These are phyloP conservation scores for Pitta sordida DNA, from an alignment of 2,113 vertebrate species.

Conservation along the genomic window DNA sequence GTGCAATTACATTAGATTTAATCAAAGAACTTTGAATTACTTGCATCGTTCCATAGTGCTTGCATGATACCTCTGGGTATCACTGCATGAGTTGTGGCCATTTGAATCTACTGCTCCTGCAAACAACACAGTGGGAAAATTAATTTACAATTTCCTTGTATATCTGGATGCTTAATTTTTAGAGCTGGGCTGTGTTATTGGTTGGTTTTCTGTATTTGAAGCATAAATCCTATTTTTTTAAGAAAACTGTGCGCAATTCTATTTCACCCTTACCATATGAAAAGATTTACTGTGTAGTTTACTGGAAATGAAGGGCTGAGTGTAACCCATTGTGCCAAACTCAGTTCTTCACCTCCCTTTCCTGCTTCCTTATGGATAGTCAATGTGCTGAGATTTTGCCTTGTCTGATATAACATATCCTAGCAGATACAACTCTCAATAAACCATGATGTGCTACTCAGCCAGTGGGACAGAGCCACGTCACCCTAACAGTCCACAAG, in stretches of 20 bases:
- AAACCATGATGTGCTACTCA: not conserved
- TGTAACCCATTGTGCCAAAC: not conserved
- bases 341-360: not conserved
- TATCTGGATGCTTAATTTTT: not conserved
- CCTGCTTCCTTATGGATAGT: not conserved
- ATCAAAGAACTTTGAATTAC: constrained; percentile 58
- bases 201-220: not conserved
- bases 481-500: accelerated
- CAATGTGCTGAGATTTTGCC: not conserved
- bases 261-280: not conserved
- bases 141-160: not conserved
- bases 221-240: not conserved
- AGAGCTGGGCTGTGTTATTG: not conserved
- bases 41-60: not conserved
- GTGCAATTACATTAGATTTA: constrained; percentile 57
- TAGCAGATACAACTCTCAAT: not conserved
- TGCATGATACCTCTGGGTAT: constrained; percentile 11
- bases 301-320: not conserved
- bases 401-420: not conserved
- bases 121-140: constrained; percentile 17
- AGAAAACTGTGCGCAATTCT: not conserved
- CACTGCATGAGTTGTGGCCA: not conserved
- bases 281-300: not conserved
- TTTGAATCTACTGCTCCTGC: not conserved
- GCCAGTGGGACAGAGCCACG: accelerated